These are phyloP conservation scores for Mastomys coucha DNA, from an alignment of 2,113 vertebrate species.

Conservation along the genomic window DNA sequence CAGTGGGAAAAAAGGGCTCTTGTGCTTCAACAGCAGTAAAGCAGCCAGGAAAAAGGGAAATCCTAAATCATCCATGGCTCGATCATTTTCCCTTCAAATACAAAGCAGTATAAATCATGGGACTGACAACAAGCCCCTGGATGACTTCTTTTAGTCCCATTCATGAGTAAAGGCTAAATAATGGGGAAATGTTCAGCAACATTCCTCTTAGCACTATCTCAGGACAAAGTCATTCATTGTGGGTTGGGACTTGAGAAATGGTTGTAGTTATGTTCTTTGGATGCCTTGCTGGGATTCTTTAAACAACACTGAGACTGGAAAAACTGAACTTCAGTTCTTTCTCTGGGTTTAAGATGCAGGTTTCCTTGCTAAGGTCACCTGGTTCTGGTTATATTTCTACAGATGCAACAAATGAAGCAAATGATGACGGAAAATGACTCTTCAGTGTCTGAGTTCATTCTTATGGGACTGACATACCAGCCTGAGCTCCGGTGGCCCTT, in stretches of 20 bases:
- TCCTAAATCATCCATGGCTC: background rate
- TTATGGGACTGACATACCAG: slow-evolving; percentile 39
- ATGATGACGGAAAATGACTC: slow-evolving; percentile 17
- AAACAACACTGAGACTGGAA: background rate
- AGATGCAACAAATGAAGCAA: background rate
- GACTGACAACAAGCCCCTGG: rapidly evolving
- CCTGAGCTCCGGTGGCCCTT: slow-evolving; percentile 16
- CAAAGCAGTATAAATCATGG: background rate
- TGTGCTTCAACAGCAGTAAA: background rate
- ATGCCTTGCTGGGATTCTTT: background rate
- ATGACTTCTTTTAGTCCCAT: background rate
- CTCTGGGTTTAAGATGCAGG: rapidly evolving
- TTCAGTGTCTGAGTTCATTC: slow-evolving; percentile 35
- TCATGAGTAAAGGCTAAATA: background rate
- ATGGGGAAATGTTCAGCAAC: background rate
- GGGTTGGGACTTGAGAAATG: background rate
- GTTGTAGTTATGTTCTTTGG: background rate
- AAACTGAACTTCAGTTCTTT: background rate
- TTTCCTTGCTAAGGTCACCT: background rate
- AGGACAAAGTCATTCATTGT: background rate
- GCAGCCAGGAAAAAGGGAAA: background rate
- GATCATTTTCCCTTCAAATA: background rate
- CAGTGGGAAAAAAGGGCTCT: background rate
- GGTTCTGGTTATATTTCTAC: background rate
- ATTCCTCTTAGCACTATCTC: background rate